These are phyloP conservation scores for Drosophila mercatorum DNA, from an alignment of 2,888 invertebrate genomes.

Conservation along the genomic window DNA sequence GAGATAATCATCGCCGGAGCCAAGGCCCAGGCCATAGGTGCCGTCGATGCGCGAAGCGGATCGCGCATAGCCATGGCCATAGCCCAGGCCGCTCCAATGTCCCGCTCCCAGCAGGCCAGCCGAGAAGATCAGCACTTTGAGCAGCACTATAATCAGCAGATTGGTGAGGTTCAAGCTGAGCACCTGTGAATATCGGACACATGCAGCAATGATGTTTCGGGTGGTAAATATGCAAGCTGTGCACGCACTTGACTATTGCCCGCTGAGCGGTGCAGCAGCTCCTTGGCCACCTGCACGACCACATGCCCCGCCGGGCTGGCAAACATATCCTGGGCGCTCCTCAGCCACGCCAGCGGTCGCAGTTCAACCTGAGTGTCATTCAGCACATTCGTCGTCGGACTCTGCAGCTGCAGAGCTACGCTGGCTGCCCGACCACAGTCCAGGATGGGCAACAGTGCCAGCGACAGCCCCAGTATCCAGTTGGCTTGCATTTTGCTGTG, in stretches of 20 bases:
- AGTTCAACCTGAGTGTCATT: conserved; percentile 42
- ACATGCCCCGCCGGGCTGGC: conserved; percentile 84
- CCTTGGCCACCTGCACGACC: conserved; percentile 86
- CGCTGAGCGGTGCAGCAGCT: conserved; percentile 89
- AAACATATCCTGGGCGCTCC: conserved; percentile 80
- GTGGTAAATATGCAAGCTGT: not conserved
- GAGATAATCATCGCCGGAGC: conserved; percentile 88
- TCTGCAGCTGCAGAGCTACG: conserved; percentile 30
- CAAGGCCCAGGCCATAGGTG: conserved; percentile 82
- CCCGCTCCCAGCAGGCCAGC: conserved; percentile 91
- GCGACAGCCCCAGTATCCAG: conserved; percentile 29
- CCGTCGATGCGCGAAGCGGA: conserved; percentile 70
- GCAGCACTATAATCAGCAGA: conserved; percentile 90
- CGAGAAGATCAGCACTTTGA: conserved; percentile 93
- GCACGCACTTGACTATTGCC: conserved; percentile 88
- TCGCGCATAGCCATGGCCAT: conserved; percentile 83
- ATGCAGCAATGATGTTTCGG: conserved; percentile 15
- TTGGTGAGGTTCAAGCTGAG: conserved; percentile 93
- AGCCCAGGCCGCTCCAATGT: conserved; percentile 87
- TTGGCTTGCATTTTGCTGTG: conserved; percentile 44
- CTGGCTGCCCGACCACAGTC: conserved; percentile 45
- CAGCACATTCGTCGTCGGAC: not conserved
- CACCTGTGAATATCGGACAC: conserved; percentile 59
- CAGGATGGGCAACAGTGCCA: conserved; percentile 23
- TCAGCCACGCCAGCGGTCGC: conserved; percentile 76